Percentiles rank a stretch among this genome's conserved stretches.
Conservation (phyloP, 2,113 vertebrate species). For the Numida meleagris region DNA sequence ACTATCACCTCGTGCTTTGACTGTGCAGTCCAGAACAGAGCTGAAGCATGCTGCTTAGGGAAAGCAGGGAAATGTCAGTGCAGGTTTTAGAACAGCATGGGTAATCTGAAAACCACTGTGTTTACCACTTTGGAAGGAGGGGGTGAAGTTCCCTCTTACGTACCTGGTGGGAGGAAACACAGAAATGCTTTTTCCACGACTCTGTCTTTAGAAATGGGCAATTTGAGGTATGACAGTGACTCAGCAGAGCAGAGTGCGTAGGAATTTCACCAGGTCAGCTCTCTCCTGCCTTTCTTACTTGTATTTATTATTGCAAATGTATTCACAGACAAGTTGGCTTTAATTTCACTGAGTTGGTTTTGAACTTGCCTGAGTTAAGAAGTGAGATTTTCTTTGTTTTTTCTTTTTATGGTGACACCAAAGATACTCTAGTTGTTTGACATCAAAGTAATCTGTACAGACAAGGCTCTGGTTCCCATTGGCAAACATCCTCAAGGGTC, state of each 20-base stretch:
- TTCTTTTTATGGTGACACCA: not conserved
- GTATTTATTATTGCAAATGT: not conserved
- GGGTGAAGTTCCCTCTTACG: not conserved
- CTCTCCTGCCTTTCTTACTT: not conserved
- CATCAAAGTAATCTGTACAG: not conserved
- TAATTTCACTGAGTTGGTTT: not conserved
- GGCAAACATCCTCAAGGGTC: not conserved
- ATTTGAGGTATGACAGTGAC: slow-evolving; percentile 5
- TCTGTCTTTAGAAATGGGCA: slow-evolving; percentile 16
- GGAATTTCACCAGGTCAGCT: not conserved
- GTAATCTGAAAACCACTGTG: not conserved
- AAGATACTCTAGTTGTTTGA: not conserved
- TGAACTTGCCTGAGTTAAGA: not conserved
- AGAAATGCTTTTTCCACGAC: slow-evolving; percentile 19
- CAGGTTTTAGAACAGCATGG: not conserved
- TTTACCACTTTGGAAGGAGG: not conserved
- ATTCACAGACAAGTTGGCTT: not conserved
- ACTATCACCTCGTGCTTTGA: not conserved
- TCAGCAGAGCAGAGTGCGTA: not conserved
- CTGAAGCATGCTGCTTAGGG: not conserved
- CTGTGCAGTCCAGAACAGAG: not conserved
- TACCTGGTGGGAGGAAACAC: not conserved
- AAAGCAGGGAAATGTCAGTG: not conserved
- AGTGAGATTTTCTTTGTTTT: not conserved
- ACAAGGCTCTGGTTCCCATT: not conserved